Conservation (phyloP, 2,888 invertebrate species). For the Tribolium freemani region DNA sequence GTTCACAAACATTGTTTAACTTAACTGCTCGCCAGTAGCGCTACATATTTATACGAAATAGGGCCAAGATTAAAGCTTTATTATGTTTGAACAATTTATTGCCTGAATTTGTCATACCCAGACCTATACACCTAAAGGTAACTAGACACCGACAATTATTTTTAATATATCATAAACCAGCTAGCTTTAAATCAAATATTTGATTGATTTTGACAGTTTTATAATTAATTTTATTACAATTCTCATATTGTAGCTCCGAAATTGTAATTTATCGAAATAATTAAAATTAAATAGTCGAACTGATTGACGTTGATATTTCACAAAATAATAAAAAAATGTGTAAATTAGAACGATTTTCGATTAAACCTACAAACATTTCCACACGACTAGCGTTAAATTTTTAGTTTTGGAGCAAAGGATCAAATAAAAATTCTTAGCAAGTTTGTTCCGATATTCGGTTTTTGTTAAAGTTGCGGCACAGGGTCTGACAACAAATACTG, state of each 20-base stretch:
- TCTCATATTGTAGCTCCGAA: neutral
- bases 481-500: conserved; percentile 33
- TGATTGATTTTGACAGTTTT: conserved; percentile 6
- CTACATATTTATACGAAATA: conserved; percentile 44
- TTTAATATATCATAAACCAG: neutral
- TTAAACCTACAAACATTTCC: too few relatives aligned
- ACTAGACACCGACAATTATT: neutral
- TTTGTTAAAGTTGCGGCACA: conserved; percentile 29
- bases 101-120: conserved; percentile 20
- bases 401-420: conserved; percentile 3
- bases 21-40: conserved; percentile 30
- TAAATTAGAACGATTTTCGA: conserved; percentile 3
- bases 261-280: conserved; percentile 1
- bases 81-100: conserved; percentile 45
- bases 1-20: conserved; percentile 44
- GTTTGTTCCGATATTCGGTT: conserved; percentile 20
- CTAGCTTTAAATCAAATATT: neutral
- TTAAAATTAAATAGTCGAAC: neutral
- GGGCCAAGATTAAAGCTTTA: conserved; percentile 42
- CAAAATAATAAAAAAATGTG: neutral
- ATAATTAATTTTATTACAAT: neutral
- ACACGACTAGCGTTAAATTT: conserved; percentile 8
- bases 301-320: neutral
- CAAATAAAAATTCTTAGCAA: conserved; percentile 32
- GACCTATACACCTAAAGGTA: neutral